Evolutionary conservation across 2,797 vertebrate genomes (phyloP).

Genomic region (Otolemur crassicaudatus): DNA sequence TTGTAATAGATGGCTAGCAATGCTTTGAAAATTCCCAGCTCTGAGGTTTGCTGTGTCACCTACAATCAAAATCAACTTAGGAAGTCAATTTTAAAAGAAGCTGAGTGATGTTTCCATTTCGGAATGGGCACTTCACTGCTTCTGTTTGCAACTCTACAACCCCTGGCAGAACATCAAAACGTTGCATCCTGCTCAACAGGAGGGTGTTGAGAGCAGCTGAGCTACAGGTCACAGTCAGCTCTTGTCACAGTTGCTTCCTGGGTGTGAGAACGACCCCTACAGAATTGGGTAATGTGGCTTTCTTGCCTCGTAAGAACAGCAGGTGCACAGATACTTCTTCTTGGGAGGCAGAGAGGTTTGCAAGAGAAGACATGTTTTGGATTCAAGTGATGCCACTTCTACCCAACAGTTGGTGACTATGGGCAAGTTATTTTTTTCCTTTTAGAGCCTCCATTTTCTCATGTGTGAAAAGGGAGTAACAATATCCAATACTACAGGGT

Average conservation of each 20-base stretch:
- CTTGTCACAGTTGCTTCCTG: background rate
- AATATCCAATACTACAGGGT: background rate
- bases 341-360: background rate
- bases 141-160: background rate
- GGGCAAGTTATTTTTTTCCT: background rate
- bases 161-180: background rate
- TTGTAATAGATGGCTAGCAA: background rate
- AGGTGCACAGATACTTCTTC: background rate
- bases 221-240: background rate
- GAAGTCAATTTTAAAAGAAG: conserved; percentile 54
- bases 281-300: too few species aligned
- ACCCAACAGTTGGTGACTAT: background rate
- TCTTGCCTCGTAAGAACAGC: background rate
- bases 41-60: background rate
- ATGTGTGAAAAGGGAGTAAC: background rate
- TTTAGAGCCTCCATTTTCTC: background rate
- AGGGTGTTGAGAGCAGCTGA: background rate
- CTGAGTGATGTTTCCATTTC: conserved; percentile 31
- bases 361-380: background rate
- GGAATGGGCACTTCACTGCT: background rate
- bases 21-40: background rate
- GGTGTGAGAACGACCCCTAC: background rate
- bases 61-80: conserved; percentile 42
- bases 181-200: background rate
- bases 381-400: background rate